Conservation (phyloP, 1,140 invertebrate genomes). For the Piezodorus guildinii region DNA sequence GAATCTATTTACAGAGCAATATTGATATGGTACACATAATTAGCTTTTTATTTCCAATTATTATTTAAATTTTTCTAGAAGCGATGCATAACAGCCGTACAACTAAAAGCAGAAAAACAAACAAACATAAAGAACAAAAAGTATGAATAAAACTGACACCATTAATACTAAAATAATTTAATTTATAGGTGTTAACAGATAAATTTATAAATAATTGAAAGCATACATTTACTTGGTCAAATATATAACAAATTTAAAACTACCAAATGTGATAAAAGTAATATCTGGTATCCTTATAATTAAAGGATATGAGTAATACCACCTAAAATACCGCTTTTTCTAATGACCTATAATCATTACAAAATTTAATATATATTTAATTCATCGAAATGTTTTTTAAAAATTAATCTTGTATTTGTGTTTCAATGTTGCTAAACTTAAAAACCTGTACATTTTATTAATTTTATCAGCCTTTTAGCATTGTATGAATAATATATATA, state of each 20-base stretch:
- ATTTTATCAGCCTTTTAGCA: no score
- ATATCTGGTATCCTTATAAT: background rate
- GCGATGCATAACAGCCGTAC: constrained; percentile 12
- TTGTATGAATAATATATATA: no score
- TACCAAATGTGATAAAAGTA: background rate
- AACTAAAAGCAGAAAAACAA: constrained; percentile 4
- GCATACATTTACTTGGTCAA: constrained; percentile 2
- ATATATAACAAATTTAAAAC: background rate
- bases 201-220: constrained; percentile 3
- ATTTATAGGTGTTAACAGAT: background rate
- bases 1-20: background rate
- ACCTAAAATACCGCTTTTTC: no score
- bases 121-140: background rate
- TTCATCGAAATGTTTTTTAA: no score
- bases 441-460: no score
- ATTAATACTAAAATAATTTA: background rate
- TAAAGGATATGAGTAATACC: no score
- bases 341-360: no score
- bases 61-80: background rate
- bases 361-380: no score
- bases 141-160: background rate
- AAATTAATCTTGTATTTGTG: no score
- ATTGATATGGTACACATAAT: background rate
- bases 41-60: background rate
- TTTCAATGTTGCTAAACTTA: no score